Percentiles rank a stretch among this genome's conserved stretches.
These are phyloP conservation scores for Chiloscyllium punctatum DNA, from an alignment of 2,797 vertebrate species.

Conservation along the genomic window DNA sequence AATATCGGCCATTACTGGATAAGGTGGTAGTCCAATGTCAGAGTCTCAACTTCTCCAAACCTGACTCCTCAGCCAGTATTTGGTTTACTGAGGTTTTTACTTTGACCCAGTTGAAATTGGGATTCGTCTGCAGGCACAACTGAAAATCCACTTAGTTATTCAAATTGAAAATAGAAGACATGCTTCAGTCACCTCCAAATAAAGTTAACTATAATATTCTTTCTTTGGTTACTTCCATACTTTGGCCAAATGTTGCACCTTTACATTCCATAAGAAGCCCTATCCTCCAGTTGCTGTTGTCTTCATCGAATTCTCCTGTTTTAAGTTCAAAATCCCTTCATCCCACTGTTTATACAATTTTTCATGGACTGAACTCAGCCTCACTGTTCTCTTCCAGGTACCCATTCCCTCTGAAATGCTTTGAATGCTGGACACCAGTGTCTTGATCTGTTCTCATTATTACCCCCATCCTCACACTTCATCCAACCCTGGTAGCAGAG, in stretches of 20 bases:
- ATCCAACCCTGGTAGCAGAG: no score
- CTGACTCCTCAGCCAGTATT: not conserved
- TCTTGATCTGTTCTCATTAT: no score
- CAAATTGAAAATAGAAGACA: not conserved
- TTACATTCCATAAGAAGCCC: not conserved
- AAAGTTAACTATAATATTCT: not conserved
- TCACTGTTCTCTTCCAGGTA: not conserved
- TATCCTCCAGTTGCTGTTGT: not conserved
- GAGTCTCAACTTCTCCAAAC: not conserved
- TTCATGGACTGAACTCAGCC: no score
- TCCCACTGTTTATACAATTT: not conserved
- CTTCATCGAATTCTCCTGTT: not conserved
- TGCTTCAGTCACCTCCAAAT: not conserved
- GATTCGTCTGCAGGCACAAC: not conserved
- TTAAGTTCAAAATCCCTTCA: not conserved
- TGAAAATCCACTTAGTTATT: not conserved
- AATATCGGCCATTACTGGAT: not conserved
- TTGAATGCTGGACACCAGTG: not conserved
- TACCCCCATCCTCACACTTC: no score
- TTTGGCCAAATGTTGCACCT: not conserved
- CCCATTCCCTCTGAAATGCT: not conserved
- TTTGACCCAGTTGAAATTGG: not conserved
- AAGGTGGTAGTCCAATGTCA: not conserved
- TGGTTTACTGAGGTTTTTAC: no score
- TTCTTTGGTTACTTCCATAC: not conserved